Conservation (phyloP, 2,113 vertebrate genomes). For the Psettodes erumei region DNA sequence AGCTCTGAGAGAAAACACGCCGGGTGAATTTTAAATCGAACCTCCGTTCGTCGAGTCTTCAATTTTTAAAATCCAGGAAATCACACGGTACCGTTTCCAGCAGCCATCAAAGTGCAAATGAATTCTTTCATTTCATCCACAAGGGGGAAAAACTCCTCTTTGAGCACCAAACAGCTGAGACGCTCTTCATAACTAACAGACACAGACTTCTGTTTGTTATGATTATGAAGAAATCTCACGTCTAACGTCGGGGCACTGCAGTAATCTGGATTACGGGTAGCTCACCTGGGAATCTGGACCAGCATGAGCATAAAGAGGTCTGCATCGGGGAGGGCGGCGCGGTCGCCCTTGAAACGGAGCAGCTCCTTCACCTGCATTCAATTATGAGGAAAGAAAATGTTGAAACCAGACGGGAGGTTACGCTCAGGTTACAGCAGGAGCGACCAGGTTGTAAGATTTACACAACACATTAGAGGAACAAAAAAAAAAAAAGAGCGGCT, state of each 20-base stretch:
- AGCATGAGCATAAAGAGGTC: conserved; percentile 85
- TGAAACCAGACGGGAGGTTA: neutral
- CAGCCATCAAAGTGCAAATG: conserved; percentile 77
- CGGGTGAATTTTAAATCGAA: neutral
- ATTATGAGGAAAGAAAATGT: neutral
- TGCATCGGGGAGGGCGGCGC: conserved; percentile 76
- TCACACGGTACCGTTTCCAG: conserved; percentile 77
- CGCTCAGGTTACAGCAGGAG: neutral
- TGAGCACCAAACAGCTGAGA: conserved; percentile 82
- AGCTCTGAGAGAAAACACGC: conserved; percentile 77
- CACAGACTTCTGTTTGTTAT: too few relatives aligned
- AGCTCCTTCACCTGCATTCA: conserved; percentile 80
- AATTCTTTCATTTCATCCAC: conserved; percentile 77
- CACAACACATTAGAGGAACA: neutral
- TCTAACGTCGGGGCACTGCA: too few relatives aligned
- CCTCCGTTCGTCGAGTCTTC: neutral
- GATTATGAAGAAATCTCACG: too few relatives aligned
- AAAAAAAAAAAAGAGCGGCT: neutral
- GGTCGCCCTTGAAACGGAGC: conserved; percentile 76
- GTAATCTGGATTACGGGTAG: neutral
- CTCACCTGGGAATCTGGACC: conserved; percentile 82
- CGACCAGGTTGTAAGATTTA: neutral
- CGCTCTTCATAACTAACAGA: conserved; percentile 80
- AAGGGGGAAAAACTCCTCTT: conserved; percentile 84
- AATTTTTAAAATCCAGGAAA: neutral